Base-by-base conservation (phyloP, 2,113 vertebrate genomes). In the Saguinus midas region DNA sequence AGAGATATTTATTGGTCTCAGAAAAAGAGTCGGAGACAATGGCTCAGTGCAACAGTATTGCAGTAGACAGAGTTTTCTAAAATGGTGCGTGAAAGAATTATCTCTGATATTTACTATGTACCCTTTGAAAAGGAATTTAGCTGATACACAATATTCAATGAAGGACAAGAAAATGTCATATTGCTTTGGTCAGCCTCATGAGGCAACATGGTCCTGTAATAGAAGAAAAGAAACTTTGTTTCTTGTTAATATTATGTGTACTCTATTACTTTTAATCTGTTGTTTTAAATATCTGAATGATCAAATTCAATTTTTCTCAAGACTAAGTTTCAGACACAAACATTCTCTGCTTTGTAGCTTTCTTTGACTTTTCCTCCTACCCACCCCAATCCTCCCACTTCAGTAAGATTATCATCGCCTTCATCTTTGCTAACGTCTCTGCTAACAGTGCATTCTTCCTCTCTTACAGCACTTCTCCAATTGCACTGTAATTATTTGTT, bases 401-500 rank as follows among this genome's bases (percentile, higher is more conserved):
- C 27, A 35, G 12, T 14, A 57, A 73, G 55, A 48, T 75, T 52
- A 25, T 57, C 50, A 3, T 86, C n/a, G 58, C 35, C 88, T 94
- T 73, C 81, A n/a, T 75, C 91, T 91, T 86, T 64, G 6, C 35
- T 57, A 76, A 48, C 61, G 83, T 95, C 61, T 90, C 94, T 52
- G 68, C 80, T 76, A 58, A 78, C n/a, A 40, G 32, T 13, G 68
- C 90, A 90, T 96, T 95, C 96, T 92, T 96, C 66, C 37, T 84
- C 37, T 86, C 79, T 76, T 80, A 48, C 0, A 50, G 61, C 20
- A 40, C 89, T 92, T 95, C 96, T 97, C 97, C 92, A 68, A 92
- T 95, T 79, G 90, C 94, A 48, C 21, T 88, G 92, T 86, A 92
- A 92, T 97, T 95, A 95, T 97, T 97, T 96, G 95, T 98, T 96